Evolutionary conservation across 2,797 vertebrate genomes (phyloP).

Genomic region (Staurois parvus): DNA sequence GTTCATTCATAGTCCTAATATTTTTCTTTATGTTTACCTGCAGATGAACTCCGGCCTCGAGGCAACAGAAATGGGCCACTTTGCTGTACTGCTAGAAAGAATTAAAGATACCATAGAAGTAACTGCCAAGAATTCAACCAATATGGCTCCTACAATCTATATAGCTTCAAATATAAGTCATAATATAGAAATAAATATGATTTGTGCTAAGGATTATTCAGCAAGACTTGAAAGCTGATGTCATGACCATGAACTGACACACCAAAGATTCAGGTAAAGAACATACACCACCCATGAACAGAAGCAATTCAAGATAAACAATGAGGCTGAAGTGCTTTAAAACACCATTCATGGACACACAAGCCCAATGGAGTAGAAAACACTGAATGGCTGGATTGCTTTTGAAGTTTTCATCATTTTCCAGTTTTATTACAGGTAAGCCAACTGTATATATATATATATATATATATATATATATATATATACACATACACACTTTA

Average conservation of each 20-base stretch:
- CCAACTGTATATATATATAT: neutral
- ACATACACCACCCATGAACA: neutral
- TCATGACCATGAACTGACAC: neutral
- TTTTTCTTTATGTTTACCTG: slow-evolving; percentile 1
- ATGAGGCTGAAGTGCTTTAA: neutral
- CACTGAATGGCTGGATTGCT: neutral
- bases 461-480: too few species aligned
- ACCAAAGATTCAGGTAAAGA: neutral
- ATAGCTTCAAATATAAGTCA: neutral
- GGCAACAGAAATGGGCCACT: neutral
- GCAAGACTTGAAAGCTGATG: neutral
- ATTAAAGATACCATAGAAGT: neutral
- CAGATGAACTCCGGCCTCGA: neutral
- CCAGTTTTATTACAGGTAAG: neutral
- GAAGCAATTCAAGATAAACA: neutral
- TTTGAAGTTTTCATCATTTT: neutral
- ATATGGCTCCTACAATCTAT: neutral
- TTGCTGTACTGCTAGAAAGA: neutral
- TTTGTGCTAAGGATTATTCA: neutral
- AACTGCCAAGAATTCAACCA: neutral
- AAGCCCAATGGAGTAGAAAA: too few species aligned
- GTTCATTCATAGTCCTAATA: neutral
- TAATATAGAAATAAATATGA: neutral
- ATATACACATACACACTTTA: too few species aligned
- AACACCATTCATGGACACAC: too few species aligned